Evolutionary conservation across 2,113 vertebrate genomes (phyloP).

Genomic region (Amphilophus citrinellus): DNA sequence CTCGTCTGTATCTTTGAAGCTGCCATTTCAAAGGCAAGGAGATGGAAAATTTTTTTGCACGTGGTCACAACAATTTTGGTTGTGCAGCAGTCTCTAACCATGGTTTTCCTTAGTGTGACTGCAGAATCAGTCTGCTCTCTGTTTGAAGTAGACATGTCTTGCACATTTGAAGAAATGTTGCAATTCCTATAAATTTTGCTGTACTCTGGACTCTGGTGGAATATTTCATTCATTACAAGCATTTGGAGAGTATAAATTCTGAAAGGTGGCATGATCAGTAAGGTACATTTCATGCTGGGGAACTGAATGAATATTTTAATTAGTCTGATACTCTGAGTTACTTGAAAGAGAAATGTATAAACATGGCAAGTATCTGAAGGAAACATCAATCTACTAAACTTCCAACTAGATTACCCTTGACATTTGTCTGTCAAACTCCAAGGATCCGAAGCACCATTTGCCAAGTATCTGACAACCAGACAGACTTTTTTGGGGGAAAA

Average conservation of each 20-base stretch:
- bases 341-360: not conserved
- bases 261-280: constrained; percentile 22
- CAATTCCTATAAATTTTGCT: constrained; percentile 20
- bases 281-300: constrained; percentile 14
- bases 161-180: constrained; percentile 1
- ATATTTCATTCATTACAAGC: constrained; percentile 48
- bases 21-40: no score
- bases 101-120: not conserved
- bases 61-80: not conserved
- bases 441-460: constrained; percentile 18
- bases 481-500: not conserved
- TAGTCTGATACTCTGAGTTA: not conserved
- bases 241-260: constrained; percentile 17
- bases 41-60: no score
- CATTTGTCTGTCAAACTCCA: constrained; percentile 34
- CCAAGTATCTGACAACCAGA: constrained; percentile 24
- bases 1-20: no score
- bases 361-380: not conserved
- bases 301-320: constrained; percentile 4
- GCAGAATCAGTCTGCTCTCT: not conserved
- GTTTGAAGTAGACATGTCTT: not conserved
- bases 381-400: constrained; percentile 9
- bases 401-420: constrained; percentile 16
- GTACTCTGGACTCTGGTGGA: constrained; percentile 2
- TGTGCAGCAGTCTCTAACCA: not conserved